Conservation (phyloP, 92 coral and sea anemone genomes). For the Galaxea fascicularis region DNA sequence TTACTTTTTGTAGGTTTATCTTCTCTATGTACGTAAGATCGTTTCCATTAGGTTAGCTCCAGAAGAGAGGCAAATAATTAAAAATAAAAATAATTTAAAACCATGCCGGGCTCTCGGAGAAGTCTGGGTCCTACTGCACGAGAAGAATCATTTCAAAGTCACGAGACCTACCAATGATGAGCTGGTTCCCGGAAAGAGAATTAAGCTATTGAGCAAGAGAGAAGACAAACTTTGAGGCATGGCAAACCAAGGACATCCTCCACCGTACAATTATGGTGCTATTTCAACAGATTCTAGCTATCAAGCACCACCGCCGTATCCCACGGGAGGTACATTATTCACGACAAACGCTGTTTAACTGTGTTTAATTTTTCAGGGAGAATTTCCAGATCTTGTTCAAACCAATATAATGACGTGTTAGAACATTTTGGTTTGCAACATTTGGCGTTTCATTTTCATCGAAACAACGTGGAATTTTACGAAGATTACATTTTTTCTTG, state of each 20-base stretch:
- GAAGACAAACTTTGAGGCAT: background rate
- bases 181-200: background rate
- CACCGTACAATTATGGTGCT: constrained; percentile 86
- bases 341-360: background rate
- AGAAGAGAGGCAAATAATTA: no score
- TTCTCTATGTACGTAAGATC: no score
- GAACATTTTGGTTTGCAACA: background rate
- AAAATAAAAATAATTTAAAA: no score
- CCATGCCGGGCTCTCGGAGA: background rate
- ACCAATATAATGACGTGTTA: no score
- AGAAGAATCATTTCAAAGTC: background rate
- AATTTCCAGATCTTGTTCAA: no score
- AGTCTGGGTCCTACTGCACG: constrained; percentile 26
- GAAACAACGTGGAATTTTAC: background rate
- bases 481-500: background rate
- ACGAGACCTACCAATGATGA: constrained; percentile 22
- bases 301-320: constrained; percentile 70
- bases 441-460: background rate
- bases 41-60: no score
- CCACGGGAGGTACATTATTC: constrained; percentile 45
- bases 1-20: no score
- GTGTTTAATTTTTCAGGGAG: background rate
- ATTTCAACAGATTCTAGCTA: constrained; percentile 57
- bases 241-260: constrained; percentile 60
- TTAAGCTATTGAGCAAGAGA: constrained; percentile 8